Conservation (phyloP, 2,888 invertebrate species). For the Coecobrya sp. region DNA sequence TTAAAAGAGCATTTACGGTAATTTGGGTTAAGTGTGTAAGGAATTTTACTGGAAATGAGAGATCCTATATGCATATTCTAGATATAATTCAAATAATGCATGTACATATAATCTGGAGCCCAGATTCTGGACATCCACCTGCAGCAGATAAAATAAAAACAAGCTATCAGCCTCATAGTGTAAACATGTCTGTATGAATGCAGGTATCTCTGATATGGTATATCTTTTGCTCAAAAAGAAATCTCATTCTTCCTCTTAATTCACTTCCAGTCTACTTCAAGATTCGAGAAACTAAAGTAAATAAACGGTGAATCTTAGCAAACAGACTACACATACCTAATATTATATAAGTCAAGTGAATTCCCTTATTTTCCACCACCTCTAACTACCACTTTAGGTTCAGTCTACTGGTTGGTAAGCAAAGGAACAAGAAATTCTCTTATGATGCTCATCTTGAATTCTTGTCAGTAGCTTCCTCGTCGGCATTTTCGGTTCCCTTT, state of each 20-base stretch:
- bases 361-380: neutral
- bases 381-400: neutral
- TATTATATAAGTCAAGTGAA: conserved; percentile 33
- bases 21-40: neutral
- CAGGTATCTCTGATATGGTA: neutral
- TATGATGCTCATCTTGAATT: conserved; percentile 27
- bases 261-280: conserved; percentile 13
- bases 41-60: neutral
- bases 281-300: conserved; percentile 24
- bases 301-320: conserved; percentile 50
- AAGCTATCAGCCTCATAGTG: neutral
- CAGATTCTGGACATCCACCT: no score
- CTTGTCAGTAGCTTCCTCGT: conserved; percentile 38
- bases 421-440: no score
- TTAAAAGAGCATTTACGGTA: neutral
- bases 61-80: neutral
- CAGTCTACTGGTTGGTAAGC: neutral
- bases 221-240: conserved; percentile 24
- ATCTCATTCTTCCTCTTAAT: conserved; percentile 28
- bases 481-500: neutral
- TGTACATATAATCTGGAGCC: no score
- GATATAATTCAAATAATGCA: neutral
- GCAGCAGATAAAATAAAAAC: neutral
- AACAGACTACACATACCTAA: conserved; percentile 4
- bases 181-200: neutral